phyloP scores from a whole-genome alignment of 2,888 invertebrate species.

The Eupithecia dodoneata region DNA sequence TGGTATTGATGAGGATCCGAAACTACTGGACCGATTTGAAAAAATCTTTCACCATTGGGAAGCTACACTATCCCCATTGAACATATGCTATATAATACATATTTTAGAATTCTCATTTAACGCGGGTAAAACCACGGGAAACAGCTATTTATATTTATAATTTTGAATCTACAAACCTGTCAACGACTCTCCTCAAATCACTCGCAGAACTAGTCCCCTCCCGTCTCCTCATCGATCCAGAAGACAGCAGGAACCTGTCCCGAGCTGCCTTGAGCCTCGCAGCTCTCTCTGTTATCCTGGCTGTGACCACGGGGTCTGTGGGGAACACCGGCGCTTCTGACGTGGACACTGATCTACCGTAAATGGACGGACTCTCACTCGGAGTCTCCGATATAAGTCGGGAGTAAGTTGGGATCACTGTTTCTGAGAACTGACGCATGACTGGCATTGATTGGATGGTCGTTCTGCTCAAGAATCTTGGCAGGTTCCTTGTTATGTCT shows the following conservation, averaged over 20 bases:
- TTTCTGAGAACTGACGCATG: constrained; percentile 67
- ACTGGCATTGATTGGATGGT: constrained; percentile 54
- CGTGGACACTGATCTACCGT: constrained; percentile 68
- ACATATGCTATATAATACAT: too few species aligned
- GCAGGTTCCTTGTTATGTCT: constrained; percentile 53
- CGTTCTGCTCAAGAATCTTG: constrained; percentile 47
- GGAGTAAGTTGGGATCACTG: constrained; percentile 65
- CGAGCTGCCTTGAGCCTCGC: constrained; percentile 88
- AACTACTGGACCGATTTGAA: too few species aligned
- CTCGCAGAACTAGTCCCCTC: constrained; percentile 77
- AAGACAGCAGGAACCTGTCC: constrained; percentile 87
- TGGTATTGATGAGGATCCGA: too few species aligned
- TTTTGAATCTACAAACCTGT: constrained; percentile 67
- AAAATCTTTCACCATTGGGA: too few species aligned
- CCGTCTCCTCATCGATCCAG: constrained; percentile 71
- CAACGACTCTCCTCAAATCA: constrained; percentile 75
- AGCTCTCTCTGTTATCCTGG: constrained; percentile 79
- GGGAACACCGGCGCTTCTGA: constrained; percentile 54
- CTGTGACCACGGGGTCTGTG: constrained; percentile 54
- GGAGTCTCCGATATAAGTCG: constrained; percentile 63
- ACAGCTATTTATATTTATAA: too few species aligned
- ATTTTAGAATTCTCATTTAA: too few species aligned
- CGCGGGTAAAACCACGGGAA: too few species aligned
- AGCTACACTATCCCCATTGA: too few species aligned
- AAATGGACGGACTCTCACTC: constrained; percentile 56